phyloP scores from a whole-genome alignment of 2,888 invertebrate species.

The Ochropleura leucogaster region DNA sequence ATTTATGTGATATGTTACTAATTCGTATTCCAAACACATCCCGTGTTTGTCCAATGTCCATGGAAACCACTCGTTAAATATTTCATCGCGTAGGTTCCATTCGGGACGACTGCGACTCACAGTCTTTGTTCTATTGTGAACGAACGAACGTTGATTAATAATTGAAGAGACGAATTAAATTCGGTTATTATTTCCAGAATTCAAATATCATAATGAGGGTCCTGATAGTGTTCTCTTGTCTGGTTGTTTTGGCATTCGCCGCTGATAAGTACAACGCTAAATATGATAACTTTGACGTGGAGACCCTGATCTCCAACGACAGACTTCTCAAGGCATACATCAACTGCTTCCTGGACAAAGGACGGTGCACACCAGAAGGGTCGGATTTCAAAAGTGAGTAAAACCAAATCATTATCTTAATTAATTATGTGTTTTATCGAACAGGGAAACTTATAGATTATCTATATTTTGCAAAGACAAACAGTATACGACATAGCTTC shows the following conservation, averaged over 20 bases:
- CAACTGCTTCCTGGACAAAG: slow-evolving; percentile 92
- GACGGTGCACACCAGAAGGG: slow-evolving; percentile 93
- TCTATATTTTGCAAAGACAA: slow-evolving; percentile 7
- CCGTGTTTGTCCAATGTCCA: slow-evolving; percentile 70
- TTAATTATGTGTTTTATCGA: background rate
- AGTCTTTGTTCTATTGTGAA: slow-evolving; percentile 67
- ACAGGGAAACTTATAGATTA: background rate
- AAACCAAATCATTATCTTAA: background rate
- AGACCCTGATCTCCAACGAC: slow-evolving; percentile 92
- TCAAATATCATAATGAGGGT: slow-evolving; percentile 78
- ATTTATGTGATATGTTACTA: slow-evolving; percentile 38
- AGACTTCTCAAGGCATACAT: slow-evolving; percentile 93
- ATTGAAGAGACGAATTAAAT: slow-evolving; percentile 56
- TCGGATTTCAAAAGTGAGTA: slow-evolving; percentile 93
- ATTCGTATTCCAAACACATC: slow-evolving; percentile 78
- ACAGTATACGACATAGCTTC: background rate
- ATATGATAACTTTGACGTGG: slow-evolving; percentile 94
- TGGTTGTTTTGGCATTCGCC: slow-evolving; percentile 78
- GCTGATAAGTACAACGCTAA: slow-evolving; percentile 92
- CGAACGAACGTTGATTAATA: slow-evolving; percentile 63
- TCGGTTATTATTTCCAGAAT: slow-evolving; percentile 70
- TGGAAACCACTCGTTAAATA: slow-evolving; percentile 70
- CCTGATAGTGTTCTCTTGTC: slow-evolving; percentile 78
- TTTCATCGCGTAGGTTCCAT: slow-evolving; percentile 72
- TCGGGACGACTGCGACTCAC: slow-evolving; percentile 65